phyloP scores from a whole-genome alignment of 2,888 invertebrate species.

The Quadriops clusia region DNA sequence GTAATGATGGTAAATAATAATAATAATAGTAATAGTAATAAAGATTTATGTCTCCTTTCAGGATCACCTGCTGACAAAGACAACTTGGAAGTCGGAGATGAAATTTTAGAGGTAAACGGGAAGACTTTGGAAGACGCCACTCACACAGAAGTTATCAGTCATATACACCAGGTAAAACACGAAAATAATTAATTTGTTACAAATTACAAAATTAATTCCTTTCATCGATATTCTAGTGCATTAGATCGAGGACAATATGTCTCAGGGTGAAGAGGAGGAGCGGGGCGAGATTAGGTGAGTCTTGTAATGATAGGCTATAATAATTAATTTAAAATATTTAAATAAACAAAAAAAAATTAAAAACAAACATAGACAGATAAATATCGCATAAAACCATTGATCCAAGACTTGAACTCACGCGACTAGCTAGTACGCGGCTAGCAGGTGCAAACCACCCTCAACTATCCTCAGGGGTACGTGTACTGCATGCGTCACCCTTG shows the following conservation, averaged over 20 bases:
- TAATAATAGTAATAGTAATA: no score
- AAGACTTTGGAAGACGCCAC: slow-evolving; percentile 83
- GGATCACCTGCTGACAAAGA: slow-evolving; percentile 89
- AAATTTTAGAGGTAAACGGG: slow-evolving; percentile 95
- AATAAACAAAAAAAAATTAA: slow-evolving; percentile 2
- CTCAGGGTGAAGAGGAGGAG: slow-evolving; percentile 82
- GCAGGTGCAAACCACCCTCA: no score
- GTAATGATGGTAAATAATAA: no score
- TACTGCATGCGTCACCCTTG: no score
- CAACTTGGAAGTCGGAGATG: slow-evolving; percentile 89
- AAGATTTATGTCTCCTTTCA: slow-evolving; percentile 32
- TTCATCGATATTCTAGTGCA: slow-evolving; percentile 66
- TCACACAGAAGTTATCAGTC: slow-evolving; percentile 82
- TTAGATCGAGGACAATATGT: slow-evolving; percentile 89
- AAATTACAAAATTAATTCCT: not conserved
- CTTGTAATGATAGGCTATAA: not conserved
- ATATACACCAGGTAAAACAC: slow-evolving; percentile 78
- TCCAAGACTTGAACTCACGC: no score
- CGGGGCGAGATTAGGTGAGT: slow-evolving; percentile 80
- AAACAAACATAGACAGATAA: not conserved
- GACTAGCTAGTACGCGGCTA: no score
- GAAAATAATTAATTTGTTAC: slow-evolving; percentile 2
- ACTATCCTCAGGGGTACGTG: no score
- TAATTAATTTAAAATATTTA: slow-evolving; percentile 1
- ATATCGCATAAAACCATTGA: no score